Evolutionary conservation across 1,140 invertebrate species (phyloP).

Genomic region (Ridgeia piscesae): DNA sequence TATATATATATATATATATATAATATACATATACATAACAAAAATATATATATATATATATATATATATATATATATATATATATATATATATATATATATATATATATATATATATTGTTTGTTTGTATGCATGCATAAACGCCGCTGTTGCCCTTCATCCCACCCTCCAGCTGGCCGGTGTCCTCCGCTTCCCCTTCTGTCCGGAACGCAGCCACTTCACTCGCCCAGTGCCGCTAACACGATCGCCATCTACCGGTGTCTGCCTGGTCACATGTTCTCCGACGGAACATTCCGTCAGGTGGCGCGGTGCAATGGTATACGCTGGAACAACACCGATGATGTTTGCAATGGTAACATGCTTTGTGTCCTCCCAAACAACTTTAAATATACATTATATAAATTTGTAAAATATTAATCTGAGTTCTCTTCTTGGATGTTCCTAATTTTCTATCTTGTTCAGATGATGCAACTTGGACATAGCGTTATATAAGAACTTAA

Average conservation of each 20-base stretch:
- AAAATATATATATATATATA: background rate
- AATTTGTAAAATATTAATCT: too few relatives aligned
- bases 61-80: background rate
- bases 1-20: conserved; percentile 17
- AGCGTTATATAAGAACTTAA: too few relatives aligned
- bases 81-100: background rate
- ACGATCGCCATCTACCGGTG: background rate
- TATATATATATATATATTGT: background rate
- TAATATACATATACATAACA: background rate
- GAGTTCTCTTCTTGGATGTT: too few relatives aligned
- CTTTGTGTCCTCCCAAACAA: background rate
- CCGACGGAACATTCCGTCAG: background rate
- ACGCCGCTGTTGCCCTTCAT: too few relatives aligned
- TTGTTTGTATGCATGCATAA: too few relatives aligned
- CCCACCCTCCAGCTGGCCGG: background rate
- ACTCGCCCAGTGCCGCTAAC: background rate
- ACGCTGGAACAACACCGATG: background rate
- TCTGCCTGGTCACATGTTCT: background rate
- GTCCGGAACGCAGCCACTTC: background rate
- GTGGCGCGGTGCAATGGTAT: background rate
- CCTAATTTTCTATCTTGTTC: too few relatives aligned
- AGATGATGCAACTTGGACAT: too few relatives aligned
- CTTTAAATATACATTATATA: too few relatives aligned
- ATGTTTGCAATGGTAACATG: background rate
- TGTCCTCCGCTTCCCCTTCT: background rate